Evolutionary conservation across 2,113 vertebrate genomes (phyloP).

Genomic region (Pontoporia blainvillei): DNA sequence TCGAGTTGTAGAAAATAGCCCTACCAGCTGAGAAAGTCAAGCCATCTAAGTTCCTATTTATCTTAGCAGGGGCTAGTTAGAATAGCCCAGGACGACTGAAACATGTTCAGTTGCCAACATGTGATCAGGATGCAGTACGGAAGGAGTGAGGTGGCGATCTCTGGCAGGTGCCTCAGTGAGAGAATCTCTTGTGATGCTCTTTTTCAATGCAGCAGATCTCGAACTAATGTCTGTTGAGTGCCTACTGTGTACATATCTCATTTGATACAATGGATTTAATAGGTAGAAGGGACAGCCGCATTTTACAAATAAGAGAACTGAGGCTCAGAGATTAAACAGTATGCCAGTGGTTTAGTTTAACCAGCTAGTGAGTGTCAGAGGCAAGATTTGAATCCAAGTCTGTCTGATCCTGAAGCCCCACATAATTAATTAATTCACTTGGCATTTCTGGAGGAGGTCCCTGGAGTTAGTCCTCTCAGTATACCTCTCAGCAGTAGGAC

Average conservation of each 20-base stretch:
- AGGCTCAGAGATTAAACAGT: not conserved
- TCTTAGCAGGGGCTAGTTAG: not conserved
- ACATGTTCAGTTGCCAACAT: not conserved
- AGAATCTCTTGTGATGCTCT: not conserved
- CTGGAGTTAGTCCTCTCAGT: not conserved
- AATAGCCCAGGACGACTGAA: not conserved
- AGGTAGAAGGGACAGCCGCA: not conserved
- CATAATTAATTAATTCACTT: not conserved
- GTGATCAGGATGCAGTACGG: not conserved
- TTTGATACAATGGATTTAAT: not conserved
- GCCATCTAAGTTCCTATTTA: not conserved
- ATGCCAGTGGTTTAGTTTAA: not conserved
- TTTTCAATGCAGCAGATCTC: not conserved
- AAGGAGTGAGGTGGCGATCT: not conserved
- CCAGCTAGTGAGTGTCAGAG: not conserved
- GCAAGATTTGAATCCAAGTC: not conserved
- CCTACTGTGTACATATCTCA: not conserved
- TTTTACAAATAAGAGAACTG: not conserved
- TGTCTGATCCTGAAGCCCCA: not conserved
- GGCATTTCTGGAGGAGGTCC: not conserved
- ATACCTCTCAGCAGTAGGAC: not conserved
- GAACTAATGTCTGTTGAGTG: not conserved
- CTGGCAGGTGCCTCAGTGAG: not conserved
- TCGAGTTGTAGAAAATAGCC: constrained; percentile 18
- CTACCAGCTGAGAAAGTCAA: not conserved